phyloP scores from a whole-genome alignment of 2,113 vertebrate species.

The Argyrosomus japonicus region DNA sequence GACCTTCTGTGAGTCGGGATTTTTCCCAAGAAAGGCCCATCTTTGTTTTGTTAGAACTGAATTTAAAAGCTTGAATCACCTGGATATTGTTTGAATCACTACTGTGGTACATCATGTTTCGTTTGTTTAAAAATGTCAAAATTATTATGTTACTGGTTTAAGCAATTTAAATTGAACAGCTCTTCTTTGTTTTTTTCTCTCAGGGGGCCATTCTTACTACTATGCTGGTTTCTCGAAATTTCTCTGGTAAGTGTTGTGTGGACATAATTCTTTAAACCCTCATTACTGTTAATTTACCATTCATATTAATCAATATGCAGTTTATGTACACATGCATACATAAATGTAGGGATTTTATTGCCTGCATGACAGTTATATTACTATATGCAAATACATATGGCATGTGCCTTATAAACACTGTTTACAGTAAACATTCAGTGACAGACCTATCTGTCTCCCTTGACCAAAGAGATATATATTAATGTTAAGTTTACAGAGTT shows the following conservation, averaged over 20 bases:
- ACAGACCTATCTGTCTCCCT: neutral
- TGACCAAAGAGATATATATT: neutral
- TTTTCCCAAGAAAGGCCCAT: neutral
- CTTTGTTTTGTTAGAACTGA: neutral
- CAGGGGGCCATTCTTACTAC: constrained; percentile 96
- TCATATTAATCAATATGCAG: neutral
- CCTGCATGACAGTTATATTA: neutral
- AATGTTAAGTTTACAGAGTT: neutral
- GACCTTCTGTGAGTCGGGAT: neutral
- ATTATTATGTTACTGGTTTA: neutral
- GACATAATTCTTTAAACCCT: neutral
- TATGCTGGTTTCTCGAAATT: constrained; percentile 97
- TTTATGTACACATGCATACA: no score
- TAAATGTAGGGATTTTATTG: neutral
- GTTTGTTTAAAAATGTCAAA: neutral
- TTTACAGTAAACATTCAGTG: neutral
- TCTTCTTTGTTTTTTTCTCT: constrained; percentile 26
- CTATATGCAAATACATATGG: neutral
- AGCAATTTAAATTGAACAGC: neutral
- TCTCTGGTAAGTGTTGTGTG: constrained; percentile 89
- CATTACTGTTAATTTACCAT: neutral
- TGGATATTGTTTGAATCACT: neutral
- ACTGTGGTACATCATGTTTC: neutral
- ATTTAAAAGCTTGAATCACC: fast-evolving
- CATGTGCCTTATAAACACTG: constrained; percentile 7